phyloP scores from a whole-genome alignment of 1,140 invertebrate genomes.

The Chrysomallon squamiferum region DNA sequence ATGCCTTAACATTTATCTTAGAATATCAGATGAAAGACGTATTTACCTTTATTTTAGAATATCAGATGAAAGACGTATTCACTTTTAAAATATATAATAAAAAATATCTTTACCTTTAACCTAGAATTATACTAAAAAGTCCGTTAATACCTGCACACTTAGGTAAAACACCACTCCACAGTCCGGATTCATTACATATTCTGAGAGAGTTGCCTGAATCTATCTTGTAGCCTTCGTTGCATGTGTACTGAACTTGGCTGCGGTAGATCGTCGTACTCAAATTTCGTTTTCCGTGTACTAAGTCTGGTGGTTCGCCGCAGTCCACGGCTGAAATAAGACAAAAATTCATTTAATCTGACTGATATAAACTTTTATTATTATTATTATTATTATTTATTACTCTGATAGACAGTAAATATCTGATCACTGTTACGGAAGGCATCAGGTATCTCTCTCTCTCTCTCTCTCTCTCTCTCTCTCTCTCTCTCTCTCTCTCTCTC shows the following conservation, averaged over 20 bases:
- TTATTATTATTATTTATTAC: background rate
- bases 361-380: background rate
- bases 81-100: too few species aligned
- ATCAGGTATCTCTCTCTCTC: background rate
- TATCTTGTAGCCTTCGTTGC: conserved; percentile 14
- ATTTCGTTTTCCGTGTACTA: background rate
- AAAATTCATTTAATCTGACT: background rate
- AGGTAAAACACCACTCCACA: conserved; percentile 12
- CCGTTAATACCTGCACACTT: conserved; percentile 20
- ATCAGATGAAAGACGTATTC: too few species aligned
- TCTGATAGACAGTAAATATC: background rate
- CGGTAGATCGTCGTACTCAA: background rate
- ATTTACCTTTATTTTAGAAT: too few species aligned
- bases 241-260: conserved; percentile 5
- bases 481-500: too few species aligned
- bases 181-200: conserved; percentile 6
- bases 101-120: too few species aligned
- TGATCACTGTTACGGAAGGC: background rate
- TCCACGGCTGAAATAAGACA: background rate
- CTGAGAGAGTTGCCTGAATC: conserved; percentile 9
- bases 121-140: too few species aligned
- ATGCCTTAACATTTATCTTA: too few species aligned
- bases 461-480: background rate
- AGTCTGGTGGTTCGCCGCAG: background rate
- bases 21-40: too few species aligned